Evolutionary conservation across 2,797 vertebrate species (phyloP).

Genomic region (Poeciliopsis paucimaculata): DNA sequence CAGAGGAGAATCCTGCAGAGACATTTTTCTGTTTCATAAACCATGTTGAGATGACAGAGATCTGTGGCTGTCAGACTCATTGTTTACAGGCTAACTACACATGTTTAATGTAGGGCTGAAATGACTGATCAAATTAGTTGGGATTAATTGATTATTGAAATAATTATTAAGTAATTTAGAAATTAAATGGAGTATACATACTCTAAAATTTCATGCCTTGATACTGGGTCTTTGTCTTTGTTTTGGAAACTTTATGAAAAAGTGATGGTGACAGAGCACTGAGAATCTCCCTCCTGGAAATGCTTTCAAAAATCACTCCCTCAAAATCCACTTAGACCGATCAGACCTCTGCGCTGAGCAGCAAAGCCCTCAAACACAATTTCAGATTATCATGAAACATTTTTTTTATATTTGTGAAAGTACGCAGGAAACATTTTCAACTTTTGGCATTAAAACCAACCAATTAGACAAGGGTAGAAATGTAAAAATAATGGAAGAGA

Average conservation of each 20-base stretch:
- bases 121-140: no score
- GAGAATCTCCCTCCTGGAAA: neutral
- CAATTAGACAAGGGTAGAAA: neutral
- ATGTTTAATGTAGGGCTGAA: neutral
- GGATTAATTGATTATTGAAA: no score
- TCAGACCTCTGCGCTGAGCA: neutral
- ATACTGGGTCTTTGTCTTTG: no score
- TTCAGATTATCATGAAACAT: neutral
- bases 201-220: no score
- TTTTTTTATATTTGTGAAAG: neutral
- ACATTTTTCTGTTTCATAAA: slow-evolving; percentile 17
- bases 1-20: slow-evolving; percentile 75
- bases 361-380: neutral
- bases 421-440: neutral
- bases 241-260: neutral
- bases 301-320: neutral
- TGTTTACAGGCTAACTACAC: neutral
- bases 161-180: no score
- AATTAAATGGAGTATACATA: no score
- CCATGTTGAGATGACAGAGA: neutral
- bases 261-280: neutral
- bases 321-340: neutral
- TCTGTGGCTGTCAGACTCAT: neutral
- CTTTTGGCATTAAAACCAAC: neutral
- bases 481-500: neutral